These are phyloP conservation scores for Psittacula derbiana DNA, from an alignment of 2,797 vertebrate species.

Conservation along the genomic window DNA sequence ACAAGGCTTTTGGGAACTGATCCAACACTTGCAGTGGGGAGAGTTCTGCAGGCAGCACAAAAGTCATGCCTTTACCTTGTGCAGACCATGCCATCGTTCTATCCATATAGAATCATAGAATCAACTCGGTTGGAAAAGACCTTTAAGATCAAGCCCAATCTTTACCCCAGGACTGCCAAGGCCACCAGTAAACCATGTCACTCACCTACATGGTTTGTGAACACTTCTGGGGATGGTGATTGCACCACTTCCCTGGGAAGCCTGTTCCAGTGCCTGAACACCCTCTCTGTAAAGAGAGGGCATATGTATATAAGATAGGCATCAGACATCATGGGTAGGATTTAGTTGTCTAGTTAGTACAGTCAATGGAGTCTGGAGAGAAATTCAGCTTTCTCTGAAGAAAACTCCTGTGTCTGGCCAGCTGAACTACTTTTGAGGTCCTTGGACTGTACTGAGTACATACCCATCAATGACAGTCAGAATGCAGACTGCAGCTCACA, in stretches of 20 bases:
- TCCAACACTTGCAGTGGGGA: background rate
- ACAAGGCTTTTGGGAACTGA: background rate
- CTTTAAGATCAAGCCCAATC: background rate
- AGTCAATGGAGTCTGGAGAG: background rate
- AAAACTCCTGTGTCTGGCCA: background rate
- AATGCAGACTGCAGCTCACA: background rate
- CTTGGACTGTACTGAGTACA: background rate
- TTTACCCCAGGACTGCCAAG: background rate
- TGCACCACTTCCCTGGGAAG: background rate
- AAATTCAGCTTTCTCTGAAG: background rate
- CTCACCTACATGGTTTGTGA: background rate
- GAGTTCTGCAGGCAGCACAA: accelerated
- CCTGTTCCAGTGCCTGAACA: background rate
- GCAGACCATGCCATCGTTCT: background rate
- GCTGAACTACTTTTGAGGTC: background rate
- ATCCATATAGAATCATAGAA: background rate
- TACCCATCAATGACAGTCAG: accelerated
- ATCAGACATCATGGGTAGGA: background rate
- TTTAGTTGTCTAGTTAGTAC: background rate
- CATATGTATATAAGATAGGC: background rate
- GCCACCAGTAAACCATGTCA: background rate
- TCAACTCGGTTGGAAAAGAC: background rate
- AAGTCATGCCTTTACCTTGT: background rate
- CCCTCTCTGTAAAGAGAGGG: background rate
- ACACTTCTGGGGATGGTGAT: background rate